Evolutionary conservation across 2,797 vertebrate species (phyloP).

Genomic region (Tiaroga cobitis): DNA sequence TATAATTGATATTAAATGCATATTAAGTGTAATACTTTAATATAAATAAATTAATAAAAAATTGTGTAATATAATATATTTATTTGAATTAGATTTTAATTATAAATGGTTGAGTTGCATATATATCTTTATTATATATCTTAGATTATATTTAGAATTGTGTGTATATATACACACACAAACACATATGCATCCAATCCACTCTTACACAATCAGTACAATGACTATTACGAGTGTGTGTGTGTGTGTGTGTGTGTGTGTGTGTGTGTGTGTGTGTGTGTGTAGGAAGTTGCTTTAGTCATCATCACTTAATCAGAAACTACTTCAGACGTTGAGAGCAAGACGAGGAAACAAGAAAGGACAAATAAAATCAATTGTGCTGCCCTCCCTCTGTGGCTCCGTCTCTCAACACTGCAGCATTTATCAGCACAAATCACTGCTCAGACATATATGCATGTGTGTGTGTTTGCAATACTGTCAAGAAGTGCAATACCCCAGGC

Average conservation of each 20-base stretch:
- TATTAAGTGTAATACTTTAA: too few relatives aligned
- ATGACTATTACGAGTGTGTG: neutral
- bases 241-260: neutral
- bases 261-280: neutral
- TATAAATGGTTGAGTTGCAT: neutral
- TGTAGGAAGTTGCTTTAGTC: neutral
- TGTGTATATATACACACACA: too few relatives aligned
- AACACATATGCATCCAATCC: neutral
- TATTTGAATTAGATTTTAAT: too few relatives aligned
- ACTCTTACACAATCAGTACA: neutral
- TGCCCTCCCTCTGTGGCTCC: neutral
- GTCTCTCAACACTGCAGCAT: neutral
- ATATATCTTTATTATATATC: too few relatives aligned
- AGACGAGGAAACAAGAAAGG: slow-evolving; percentile 6
- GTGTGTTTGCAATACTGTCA: neutral
- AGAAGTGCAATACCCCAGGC: neutral
- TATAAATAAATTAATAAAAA: too few relatives aligned
- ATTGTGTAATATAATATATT: too few relatives aligned
- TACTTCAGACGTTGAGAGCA: neutral
- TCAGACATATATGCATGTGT: neutral
- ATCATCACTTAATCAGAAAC: slow-evolving; percentile 20
- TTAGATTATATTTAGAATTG: too few relatives aligned
- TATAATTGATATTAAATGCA: too few relatives aligned
- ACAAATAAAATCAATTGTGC: neutral
- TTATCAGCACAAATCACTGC: slow-evolving; percentile 18